phyloP scores from a whole-genome alignment of 2,113 vertebrate genomes.

The Okapia johnstoni region DNA sequence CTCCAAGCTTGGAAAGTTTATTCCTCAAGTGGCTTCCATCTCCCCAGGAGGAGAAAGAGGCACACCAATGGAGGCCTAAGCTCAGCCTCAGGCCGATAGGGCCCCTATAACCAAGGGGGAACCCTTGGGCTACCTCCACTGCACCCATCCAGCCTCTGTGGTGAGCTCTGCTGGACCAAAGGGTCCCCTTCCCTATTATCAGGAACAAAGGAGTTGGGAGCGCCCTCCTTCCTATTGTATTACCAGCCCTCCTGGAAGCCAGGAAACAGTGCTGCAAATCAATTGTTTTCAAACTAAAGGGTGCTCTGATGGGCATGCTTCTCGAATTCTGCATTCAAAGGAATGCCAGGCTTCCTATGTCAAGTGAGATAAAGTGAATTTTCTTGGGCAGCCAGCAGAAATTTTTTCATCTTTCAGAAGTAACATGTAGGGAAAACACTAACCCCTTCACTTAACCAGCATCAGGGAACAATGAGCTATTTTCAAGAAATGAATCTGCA shows the following conservation, averaged over 20 bases:
- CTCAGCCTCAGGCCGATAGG: neutral
- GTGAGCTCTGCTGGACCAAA: neutral
- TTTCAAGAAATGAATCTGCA: neutral
- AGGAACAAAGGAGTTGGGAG: neutral
- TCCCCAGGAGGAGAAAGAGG: neutral
- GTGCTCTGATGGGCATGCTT: neutral
- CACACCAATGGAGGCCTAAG: neutral
- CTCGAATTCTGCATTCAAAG: conserved; percentile 6
- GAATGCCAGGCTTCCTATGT: neutral
- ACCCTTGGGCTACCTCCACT: neutral
- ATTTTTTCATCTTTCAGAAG: conserved; percentile 25
- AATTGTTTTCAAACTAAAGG: conserved; percentile 17
- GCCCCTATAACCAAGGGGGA: neutral
- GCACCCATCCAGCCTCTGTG: neutral
- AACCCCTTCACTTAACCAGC: neutral
- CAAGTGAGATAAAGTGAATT: neutral
- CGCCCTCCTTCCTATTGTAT: neutral
- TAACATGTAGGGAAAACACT: conserved; percentile 7
- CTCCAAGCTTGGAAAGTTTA: neutral
- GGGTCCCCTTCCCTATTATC: neutral
- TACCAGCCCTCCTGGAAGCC: neutral
- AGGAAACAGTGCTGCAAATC: neutral
- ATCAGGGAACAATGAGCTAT: neutral
- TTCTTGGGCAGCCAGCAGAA: neutral
- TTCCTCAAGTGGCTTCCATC: neutral